phyloP scores from a whole-genome alignment of 1,140 invertebrate genomes.

The Calosoma granatense region DNA sequence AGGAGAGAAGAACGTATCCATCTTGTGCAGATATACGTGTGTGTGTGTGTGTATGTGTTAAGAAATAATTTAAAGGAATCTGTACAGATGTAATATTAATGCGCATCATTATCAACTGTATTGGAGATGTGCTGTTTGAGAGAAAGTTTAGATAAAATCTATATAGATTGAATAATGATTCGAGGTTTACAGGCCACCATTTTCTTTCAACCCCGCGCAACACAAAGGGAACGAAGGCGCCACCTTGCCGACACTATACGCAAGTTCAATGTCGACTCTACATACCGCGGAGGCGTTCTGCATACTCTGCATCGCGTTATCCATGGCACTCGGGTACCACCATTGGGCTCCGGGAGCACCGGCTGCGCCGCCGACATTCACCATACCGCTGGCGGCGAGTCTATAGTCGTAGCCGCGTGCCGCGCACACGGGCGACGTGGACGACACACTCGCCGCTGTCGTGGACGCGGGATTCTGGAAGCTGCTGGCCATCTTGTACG shows the following conservation, averaged over 20 bases:
- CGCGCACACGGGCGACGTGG: conserved; percentile 35
- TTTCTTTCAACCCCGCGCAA: conserved; percentile 6
- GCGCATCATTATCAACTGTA: too few relatives aligned
- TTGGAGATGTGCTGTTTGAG: too few relatives aligned
- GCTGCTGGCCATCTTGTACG: conserved; percentile 74
- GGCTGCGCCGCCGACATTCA: conserved; percentile 32
- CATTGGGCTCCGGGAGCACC: conserved; percentile 51
- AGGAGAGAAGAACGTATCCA: too few relatives aligned
- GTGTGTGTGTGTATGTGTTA: too few relatives aligned
- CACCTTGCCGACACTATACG: neutral
- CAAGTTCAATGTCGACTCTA: conserved; percentile 2
- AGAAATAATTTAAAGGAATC: too few relatives aligned
- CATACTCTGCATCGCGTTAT: conserved; percentile 30
- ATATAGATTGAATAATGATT: too few relatives aligned
- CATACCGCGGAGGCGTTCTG: conserved; percentile 3
- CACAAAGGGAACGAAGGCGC: neutral
- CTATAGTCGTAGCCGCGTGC: conserved; percentile 48
- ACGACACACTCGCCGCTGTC: conserved; percentile 37
- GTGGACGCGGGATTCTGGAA: conserved; percentile 59
- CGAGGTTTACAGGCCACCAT: conserved; percentile 1
- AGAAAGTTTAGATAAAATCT: too few relatives aligned
- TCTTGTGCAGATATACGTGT: too few relatives aligned
- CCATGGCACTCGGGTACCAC: conserved; percentile 47
- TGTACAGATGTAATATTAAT: too few relatives aligned
- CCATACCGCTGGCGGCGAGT: conserved; percentile 39